phyloP scores from a whole-genome alignment of 2,797 vertebrate genomes.

The Paramormyrops hopkinsi region DNA sequence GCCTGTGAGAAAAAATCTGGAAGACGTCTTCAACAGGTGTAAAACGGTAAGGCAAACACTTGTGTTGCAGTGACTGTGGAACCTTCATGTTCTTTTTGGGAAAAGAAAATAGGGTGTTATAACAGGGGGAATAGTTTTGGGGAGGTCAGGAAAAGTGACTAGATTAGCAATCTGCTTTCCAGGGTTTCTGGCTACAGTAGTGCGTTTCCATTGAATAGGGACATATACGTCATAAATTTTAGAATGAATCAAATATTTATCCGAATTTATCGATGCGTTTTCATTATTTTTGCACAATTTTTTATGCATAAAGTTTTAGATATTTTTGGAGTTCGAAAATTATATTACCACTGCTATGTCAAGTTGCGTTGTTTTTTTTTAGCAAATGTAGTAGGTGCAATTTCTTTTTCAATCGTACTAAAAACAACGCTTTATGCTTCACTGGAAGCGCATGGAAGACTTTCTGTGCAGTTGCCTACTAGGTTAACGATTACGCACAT shows the following conservation, averaged over 20 bases:
- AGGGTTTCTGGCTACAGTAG: not conserved
- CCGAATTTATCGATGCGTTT: not conserved
- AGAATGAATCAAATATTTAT: not conserved
- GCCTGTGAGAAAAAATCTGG: constrained; percentile 49
- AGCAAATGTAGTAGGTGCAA: not conserved
- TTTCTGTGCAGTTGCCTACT: constrained; percentile 40
- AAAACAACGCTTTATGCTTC: not conserved
- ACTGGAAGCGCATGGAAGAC: not conserved
- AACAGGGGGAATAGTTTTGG: not conserved
- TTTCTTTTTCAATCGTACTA: not conserved
- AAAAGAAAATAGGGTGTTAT: not conserved
- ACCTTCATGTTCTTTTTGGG: constrained; percentile 21
- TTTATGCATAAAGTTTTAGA: not conserved
- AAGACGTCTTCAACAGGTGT: constrained; percentile 79
- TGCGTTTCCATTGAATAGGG: not conserved
- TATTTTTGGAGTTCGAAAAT: not conserved
- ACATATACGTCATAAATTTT: not conserved
- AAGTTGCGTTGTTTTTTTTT: not conserved
- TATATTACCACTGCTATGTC: not conserved
- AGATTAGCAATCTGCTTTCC: not conserved
- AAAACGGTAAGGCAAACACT: constrained; percentile 57
- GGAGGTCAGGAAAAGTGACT: not conserved
- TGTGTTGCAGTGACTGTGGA: constrained; percentile 23
- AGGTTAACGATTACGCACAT: constrained; percentile 48
- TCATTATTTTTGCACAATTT: not conserved